Evolutionary conservation across 2,888 invertebrate genomes (phyloP), one percentile per base, ranked within the genome.

Genomic region (Hoplodrina ambigua): DNA sequence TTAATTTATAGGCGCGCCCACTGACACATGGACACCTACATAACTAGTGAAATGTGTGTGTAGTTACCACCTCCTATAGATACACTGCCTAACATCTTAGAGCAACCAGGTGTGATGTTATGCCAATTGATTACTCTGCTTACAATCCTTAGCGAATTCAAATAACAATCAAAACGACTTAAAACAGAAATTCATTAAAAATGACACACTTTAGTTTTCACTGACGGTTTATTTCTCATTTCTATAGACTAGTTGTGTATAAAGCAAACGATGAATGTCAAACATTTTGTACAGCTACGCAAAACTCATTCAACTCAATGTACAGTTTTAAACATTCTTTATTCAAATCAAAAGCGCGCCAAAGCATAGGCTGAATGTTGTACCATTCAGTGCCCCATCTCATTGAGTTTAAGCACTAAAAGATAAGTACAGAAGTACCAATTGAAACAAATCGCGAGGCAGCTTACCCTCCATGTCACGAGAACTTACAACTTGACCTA

Each of bases 271-370:
- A 62, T 70, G 52, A 70, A 70, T 41, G 19, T 57, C 49, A 62
- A 57, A 75, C 33, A 75, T 55, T 58, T 44, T 59, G 37, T 25
- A 19, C 15, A 46, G 59, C 44, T n/a, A 46, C 33, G 44, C 19
- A 13, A 60, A 62, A 59, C 56, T 62, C 66, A 76, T 78, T 75
- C 62, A 60, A 50, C 52, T 69, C 56, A 33, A 46, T 70, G 50
- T 63, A 79, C 60, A 69, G 69, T 75, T 80, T 80, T 62, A 80
- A 78, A 80, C 67, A 72, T 78, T 78, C 81, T 76, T 80, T 63
- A 78, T 80, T 80, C 77, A 60, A 78, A 78, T 80, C 67, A 20
- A 75, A 78, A 80, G 72, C 77, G 67, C 77, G 63, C 67, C 81
- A 78, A 72, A 80, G 81, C 72, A 71, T 67, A 33, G 62, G 65